These are phyloP conservation scores for Hoplodrina ambigua DNA, from an alignment of 2,888 invertebrate genomes.

Conservation along the genomic window DNA sequence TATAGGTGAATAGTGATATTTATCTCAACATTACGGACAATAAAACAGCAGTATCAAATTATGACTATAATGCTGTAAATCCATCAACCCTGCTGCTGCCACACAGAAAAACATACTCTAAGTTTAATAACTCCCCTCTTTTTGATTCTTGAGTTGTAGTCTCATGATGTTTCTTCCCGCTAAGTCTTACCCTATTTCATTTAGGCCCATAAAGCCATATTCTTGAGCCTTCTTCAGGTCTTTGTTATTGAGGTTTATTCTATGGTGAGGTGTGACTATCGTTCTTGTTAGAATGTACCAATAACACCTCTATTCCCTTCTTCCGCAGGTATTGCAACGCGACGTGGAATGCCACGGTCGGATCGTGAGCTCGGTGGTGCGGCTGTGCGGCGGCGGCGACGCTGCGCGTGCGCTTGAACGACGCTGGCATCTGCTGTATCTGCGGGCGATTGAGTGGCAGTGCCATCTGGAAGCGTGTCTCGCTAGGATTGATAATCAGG, in stretches of 20 bases:
- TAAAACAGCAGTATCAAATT: not conserved
- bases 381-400: conserved; percentile 93
- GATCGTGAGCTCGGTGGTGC: conserved; percentile 94
- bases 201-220: not conserved
- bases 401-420: conserved; percentile 94
- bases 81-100: not conserved
- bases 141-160: not conserved
- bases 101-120: not conserved
- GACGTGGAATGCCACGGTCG: conserved; percentile 98
- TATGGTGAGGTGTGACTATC: too few species aligned
- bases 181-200: not conserved
- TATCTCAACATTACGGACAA: conserved; percentile 8
- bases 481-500: conserved; percentile 92
- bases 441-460: conserved; percentile 97
- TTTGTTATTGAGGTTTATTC: too few species aligned
- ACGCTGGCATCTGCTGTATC: conserved; percentile 97
- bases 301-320: conserved; percentile 50
- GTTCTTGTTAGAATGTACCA: too few species aligned
- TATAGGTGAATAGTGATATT: conserved; percentile 41
- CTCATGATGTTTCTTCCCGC: too few species aligned
- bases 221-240: not conserved
- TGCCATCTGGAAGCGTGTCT: conserved; percentile 96
- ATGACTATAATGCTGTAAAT: not conserved
- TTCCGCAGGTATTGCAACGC: conserved; percentile 95
- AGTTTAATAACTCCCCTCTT: not conserved